Base-by-base conservation (phyloP, 2,797 vertebrate genomes). In the Pseudochaenichthys georgianus region DNA sequence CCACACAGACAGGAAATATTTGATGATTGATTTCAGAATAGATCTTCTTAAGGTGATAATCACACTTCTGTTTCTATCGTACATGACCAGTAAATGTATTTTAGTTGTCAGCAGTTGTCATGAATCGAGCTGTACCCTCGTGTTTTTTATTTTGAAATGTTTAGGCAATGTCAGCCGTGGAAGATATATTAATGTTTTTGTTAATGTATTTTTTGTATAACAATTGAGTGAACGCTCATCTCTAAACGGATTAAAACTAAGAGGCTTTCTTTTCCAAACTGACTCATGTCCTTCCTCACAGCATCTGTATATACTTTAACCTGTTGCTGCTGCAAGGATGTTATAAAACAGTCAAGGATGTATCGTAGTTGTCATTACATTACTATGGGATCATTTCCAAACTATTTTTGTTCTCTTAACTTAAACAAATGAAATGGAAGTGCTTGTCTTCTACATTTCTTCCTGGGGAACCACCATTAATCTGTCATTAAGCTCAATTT, bases 221-320 rank as follows among this genome's bases (percentile, higher is more conserved):
- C 78, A 47, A 41, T 53, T 66, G 31, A 77, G 69, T 84, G 70
- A 59, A 66, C 74, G 68, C 6, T 61, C 38, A 70, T 75, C 66
- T 85, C 82, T 76, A 13, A 89, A 77, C 67, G 63, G 48, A 94
- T 91, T 90, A 94, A 92, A 92, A 77, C n/a, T 46, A 46, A 81
- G 51, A 70, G 76, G 15, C 28, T 13, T 70, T 84, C 83, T 52
- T 82, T 88, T 69, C 38, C 76, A 88, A 23, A 16, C 73, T 53
- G 83, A 73, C 65, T 88, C 13, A 0, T 83, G 77, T 71, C 52
- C 13, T 70, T 89, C 47, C 31, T 82, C 38, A 9, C 41, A 53
- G 10, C 60, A 66, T 23, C 31, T 64, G 3, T 51, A 13, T n/a
- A 11, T 52, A 69, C 41, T 53, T 45, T 3, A 54, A 68, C 13